Base-by-base conservation (phyloP, 2,888 invertebrate genomes). In the Dysmachus trigonus region DNA sequence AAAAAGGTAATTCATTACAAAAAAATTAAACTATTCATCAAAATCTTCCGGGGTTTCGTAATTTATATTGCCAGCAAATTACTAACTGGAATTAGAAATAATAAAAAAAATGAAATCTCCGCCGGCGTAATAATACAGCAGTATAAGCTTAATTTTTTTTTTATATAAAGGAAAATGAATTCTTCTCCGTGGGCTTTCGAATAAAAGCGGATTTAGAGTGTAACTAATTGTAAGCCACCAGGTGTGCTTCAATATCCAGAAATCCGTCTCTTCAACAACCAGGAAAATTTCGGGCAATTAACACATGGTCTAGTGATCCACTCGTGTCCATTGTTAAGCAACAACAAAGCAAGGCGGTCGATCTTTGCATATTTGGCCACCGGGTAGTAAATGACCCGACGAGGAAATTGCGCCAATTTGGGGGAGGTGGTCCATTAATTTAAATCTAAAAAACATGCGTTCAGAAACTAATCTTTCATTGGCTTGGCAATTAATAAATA, bases 171-270 rank as follows among this genome's bases (percentile, higher is more conserved):
- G 22, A 62, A 53, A 62, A 62, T 22, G 62, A 62, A 62, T 27
- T 62, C 22, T 62, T 2, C 62, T 18, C 62, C 8, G 62, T 62
- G 62, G 13, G 62, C 27, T 62, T 62, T 62, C 62, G 27, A 18
- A 62, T 62, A 62, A 76, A 76, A 27, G 38, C 76, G 76, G 33
- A 76, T 76, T 35, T 76, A 13, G 76, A 76, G 76, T 76, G 76
- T 35, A 35, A 76, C 76, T 76, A 76, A 76, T 76, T 76, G 38
- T 22, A 35, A 76, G 38, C 35, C 76, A 76, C 76, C 76, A 76
- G 76, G 76, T 76, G 76, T 76, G 76, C 76, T 76, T 76, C 35
- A 41, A 41, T 38, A 76, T 76, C 76, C 76, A 38, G 33, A 76
- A 76, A 76, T 76, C 13, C 76, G n/a, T 76, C 76, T 76, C 22